These are phyloP conservation scores for Platycheirus rosarum DNA, from an alignment of 2,888 invertebrate genomes.

Conservation along the genomic window DNA sequence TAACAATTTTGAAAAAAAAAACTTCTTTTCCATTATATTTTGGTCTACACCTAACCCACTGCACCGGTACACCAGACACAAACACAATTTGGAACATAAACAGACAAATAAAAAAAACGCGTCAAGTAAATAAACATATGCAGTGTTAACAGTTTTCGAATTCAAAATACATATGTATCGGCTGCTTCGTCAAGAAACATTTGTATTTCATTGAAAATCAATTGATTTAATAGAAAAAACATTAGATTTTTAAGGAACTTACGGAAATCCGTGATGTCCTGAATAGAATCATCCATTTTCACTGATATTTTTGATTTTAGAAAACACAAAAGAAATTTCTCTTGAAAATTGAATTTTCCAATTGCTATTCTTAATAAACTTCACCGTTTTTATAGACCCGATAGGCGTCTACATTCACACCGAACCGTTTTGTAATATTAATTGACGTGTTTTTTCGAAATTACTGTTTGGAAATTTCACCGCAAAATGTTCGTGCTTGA, in stretches of 20 bases:
- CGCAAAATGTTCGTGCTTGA: conserved; percentile 45
- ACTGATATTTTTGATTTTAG: not conserved
- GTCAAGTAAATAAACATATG: conserved; percentile 49
- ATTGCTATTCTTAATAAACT: not conserved
- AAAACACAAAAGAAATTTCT: not conserved
- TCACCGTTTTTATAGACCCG: no score
- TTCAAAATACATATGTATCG: no score
- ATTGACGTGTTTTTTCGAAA: not conserved
- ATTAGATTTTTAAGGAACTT: no score
- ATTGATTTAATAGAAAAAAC: no score
- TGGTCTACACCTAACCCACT: conserved; percentile 42
- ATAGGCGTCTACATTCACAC: not conserved
- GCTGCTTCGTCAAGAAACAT: no score
- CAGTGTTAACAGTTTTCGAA: conserved; percentile 34
- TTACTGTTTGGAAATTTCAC: not conserved
- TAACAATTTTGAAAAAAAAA: conserved; percentile 41
- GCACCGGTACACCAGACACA: conserved; percentile 32
- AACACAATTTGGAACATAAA: conserved; percentile 37
- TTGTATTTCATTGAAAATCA: conserved; percentile 1
- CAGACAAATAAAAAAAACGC: conserved; percentile 49
- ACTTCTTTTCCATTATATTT: conserved; percentile 35
- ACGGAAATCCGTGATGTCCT: conserved; percentile 68
- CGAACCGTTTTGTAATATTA: not conserved
- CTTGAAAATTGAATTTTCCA: not conserved
- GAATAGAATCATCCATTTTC: conserved; percentile 63